Base-by-base conservation (phyloP, 2,113 vertebrate species). In the Scortum barcoo region DNA sequence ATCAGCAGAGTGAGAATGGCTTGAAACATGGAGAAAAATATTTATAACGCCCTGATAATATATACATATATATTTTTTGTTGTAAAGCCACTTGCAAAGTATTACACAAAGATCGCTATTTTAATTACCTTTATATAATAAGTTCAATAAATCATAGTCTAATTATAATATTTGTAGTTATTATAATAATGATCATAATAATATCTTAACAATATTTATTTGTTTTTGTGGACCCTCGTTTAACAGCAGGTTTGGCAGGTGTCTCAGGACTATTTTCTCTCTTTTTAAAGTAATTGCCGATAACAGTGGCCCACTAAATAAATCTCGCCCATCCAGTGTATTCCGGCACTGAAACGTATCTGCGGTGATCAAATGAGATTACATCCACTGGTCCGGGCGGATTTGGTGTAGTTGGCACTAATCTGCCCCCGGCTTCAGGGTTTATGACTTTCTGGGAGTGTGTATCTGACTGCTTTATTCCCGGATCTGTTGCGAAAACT, bases 351-450 rank as follows among this genome's bases (percentile, higher is more conserved):
- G 91, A 95, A 94, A 95, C 89, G 36, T 94, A 95, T 96, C 95
- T 94, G 89, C 80, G 56, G 86, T 92, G 94, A 96, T 96, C 94
- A 96, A 90, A 95, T 88, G 88, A 94, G 96, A 96, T 97, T 96
- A 96, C 92, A 96, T 91, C 92, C 91, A 83, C 89, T 83, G 93
- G 94, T 95, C 92, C 90, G 74, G 80, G 82, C 86, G 95, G 96
- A 96, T 96, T 96, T 95, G 92, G 87, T 91, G 88, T 72, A 69
- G 76, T 95, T 96, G 96, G 94, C 95, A 95, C 94, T 96, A 96
- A 96, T 97, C 93, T 95, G 89, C 92, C 92, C 94, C 94, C 94
- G 91, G 94, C 86, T 93, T 90, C 90, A 89, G 93, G 95, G 89
- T 93, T 95, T 91, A 80, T 77, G 94, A 93, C 92, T 84, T 92